phyloP scores from a whole-genome alignment of 2,888 invertebrate genomes.

The Dicyrtomina minuta region DNA sequence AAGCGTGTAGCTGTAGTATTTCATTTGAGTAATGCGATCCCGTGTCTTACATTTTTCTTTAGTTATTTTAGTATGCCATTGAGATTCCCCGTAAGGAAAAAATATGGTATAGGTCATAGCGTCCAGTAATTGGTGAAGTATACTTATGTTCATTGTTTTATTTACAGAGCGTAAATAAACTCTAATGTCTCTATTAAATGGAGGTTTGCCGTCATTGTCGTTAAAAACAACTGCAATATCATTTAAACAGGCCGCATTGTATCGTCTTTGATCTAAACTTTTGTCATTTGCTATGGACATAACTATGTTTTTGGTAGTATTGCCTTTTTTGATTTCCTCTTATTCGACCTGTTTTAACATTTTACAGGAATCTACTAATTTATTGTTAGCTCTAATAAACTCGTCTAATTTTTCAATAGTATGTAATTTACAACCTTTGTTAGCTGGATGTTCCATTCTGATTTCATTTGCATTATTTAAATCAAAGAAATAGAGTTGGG shows the following conservation, averaged over 20 bases:
- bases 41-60: not conserved
- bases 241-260: slow-evolving; percentile 41
- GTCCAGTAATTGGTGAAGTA: not conserved
- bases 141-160: not conserved
- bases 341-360: slow-evolving; percentile 34
- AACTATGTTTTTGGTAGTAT: not conserved
- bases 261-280: slow-evolving; percentile 34
- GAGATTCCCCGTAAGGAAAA: slow-evolving; percentile 1
- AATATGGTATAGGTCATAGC: not conserved
- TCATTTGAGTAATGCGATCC: no score
- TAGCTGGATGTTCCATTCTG: slow-evolving; percentile 18
- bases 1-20: no score
- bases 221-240: slow-evolving; percentile 46
- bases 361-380: slow-evolving; percentile 34
- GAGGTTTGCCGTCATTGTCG: slow-evolving; percentile 41
- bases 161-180: not conserved
- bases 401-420: slow-evolving; percentile 22
- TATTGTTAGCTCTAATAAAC: slow-evolving; percentile 2
- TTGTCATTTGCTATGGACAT: slow-evolving; percentile 14
- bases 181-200: slow-evolving; percentile 16
- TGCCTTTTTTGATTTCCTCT: slow-evolving; percentile 14
- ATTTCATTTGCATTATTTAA: slow-evolving; percentile 27
- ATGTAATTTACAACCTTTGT: not conserved
- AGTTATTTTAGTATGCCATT: slow-evolving; percentile 13
- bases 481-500: slow-evolving; percentile 44